These are phyloP conservation scores for Megaceryle alcyon DNA, from an alignment of 2,797 vertebrate species.

Conservation along the genomic window DNA sequence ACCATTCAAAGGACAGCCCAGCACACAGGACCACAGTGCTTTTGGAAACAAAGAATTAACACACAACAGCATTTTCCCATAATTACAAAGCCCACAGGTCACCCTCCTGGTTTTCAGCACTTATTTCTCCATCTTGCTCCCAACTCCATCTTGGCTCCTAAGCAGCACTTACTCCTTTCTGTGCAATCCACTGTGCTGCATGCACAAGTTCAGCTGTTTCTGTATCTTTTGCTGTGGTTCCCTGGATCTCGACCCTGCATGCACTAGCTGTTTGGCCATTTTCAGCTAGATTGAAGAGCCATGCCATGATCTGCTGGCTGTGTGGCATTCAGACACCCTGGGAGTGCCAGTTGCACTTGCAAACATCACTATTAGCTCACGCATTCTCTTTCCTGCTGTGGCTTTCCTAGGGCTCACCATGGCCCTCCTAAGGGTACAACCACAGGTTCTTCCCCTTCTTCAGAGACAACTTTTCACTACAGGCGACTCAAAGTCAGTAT, in stretches of 20 bases:
- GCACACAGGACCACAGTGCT: not conserved
- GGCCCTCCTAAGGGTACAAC: not conserved
- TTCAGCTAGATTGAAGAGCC: not conserved
- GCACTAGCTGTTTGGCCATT: too few relatives aligned
- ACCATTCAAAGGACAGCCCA: not conserved
- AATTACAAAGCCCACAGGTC: not conserved
- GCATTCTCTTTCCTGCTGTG: accelerated
- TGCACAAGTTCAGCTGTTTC: accelerated
- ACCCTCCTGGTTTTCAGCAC: not conserved
- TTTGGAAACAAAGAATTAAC: not conserved
- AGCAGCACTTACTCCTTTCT: accelerated
- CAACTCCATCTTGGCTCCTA: not conserved
- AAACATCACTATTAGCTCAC: not conserved
- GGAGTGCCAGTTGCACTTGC: not conserved
- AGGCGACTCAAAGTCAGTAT: not conserved
- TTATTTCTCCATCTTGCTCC: not conserved
- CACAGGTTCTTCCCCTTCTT: not conserved
- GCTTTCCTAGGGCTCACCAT: accelerated
- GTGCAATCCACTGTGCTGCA: accelerated
- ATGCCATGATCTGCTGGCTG: not conserved
- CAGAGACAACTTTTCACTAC: not conserved
- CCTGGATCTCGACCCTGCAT: not conserved
- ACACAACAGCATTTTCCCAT: not conserved
- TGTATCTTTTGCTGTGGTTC: not conserved
- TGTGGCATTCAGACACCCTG: not conserved